These are phyloP conservation scores for Sebastes iracundus DNA, from an alignment of 2,797 vertebrate species.

Conservation along the genomic window DNA sequence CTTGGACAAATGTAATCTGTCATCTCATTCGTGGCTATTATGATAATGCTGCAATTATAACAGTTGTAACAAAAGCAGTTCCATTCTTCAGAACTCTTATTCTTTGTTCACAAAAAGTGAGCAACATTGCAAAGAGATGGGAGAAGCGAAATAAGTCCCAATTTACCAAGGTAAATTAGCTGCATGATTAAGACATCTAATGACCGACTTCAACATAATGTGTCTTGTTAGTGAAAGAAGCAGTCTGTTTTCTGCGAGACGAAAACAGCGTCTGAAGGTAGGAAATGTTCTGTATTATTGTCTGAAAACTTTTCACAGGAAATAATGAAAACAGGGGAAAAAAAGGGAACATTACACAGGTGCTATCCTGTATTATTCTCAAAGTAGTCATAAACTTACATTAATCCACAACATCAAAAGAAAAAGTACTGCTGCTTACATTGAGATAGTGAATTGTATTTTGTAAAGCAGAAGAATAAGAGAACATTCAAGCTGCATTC, in stretches of 20 bases:
- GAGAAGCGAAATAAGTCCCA: neutral
- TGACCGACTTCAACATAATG: neutral
- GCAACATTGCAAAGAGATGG: neutral
- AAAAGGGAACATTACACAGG: neutral
- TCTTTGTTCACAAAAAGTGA: neutral
- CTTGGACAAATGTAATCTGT: neutral
- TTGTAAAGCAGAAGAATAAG: neutral
- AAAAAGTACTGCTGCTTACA: neutral
- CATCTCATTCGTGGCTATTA: neutral
- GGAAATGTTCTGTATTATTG: neutral
- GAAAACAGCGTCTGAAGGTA: neutral
- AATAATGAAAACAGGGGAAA: neutral
- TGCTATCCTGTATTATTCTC: neutral
- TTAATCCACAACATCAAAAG: neutral
- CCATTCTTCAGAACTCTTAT: neutral
- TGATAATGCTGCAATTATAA: neutral
- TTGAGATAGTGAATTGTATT: neutral
- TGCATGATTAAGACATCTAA: conserved; percentile 19
- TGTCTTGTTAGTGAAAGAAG: neutral
- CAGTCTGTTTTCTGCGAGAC: neutral
- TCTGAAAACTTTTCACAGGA: neutral
- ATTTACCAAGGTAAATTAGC: conserved; percentile 9
- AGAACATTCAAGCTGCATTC: neutral
- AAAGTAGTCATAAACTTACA: neutral
- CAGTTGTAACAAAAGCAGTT: neutral